Base-by-base conservation (phyloP, 1,140 invertebrate species). In the Drosophila rhopaloa region DNA sequence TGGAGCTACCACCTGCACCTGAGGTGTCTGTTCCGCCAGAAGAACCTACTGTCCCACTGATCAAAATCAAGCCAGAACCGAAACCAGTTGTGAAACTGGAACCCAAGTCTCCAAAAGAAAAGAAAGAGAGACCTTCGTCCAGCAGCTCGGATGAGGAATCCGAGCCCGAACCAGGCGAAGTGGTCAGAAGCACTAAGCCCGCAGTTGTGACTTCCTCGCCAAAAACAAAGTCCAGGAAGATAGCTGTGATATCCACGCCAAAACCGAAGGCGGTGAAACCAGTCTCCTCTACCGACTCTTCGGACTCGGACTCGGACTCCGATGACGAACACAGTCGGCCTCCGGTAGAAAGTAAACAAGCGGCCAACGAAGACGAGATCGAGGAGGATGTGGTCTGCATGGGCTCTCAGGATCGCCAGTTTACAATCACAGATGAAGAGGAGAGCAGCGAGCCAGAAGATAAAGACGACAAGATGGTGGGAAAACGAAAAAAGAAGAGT, bases 321-420 rank as follows among this genome's bases (percentile, higher is more conserved):
- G 50, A 70, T 9, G 37, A 47, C 27, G 79, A 71, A 8, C 38
- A 54, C 4, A 55, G 7, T 10, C n/a, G 35, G 3, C 11, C 58
- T 8, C 48, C 68, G 14, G 62, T 43, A 4, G 80, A 89, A 40
- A 41, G 37, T 1, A 89, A 89, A 24, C 5, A 38, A 0, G 8
- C 29, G 2, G 11, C n/a, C 1, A 89, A 70, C 43, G 63, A 70
- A 9, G 56, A 62, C 41, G 46, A 14, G 4, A 53, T 57, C 0
- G 81, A 91, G 55, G 90, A 91, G 13, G 90, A 91, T 56, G 82
- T 91, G 4, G 73, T 91, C 4, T 91, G 90, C 38, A 53, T 91
- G 46, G 90, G 90, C 1, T 60, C 65, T 24, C 50, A 77, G 14
- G 79, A 74, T n/a, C 77, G 70, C 0, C 79, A 81, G 14, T 81